A percentile compares a stretch with the other conserved stretches of the same genome.
These are phyloP conservation scores for Sceloporus tristichus DNA, from an alignment of 2,113 vertebrate species.

Conservation along the genomic window DNA sequence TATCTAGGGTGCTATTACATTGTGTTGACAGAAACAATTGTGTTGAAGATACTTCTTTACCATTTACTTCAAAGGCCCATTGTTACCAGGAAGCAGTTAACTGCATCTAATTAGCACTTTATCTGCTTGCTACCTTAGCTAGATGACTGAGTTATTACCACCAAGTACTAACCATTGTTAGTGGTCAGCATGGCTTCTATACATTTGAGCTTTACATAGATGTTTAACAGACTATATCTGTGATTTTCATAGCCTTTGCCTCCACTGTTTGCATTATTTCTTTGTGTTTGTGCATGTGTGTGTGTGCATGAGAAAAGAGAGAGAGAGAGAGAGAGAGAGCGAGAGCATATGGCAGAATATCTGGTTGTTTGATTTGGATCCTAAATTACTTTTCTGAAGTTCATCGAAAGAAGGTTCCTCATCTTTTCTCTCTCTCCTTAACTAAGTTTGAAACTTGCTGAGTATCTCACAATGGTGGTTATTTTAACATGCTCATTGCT, in stretches of 20 bases:
- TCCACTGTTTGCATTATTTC: not conserved
- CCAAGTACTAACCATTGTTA: slow-evolving; percentile 7
- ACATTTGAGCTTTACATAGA: not conserved
- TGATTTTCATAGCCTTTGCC: not conserved
- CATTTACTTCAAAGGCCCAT: not conserved
- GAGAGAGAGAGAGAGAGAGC: too few relatives aligned
- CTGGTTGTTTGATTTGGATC: not conserved
- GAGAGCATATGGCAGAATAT: not conserved
- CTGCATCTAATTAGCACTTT: slow-evolving; percentile 18
- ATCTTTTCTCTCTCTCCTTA: not conserved
- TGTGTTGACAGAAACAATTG: not conserved
- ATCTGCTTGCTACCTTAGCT: not conserved
- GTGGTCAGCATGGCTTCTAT: not conserved
- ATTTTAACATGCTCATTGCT: too few relatives aligned
- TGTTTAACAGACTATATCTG: not conserved
- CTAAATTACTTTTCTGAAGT: not conserved
- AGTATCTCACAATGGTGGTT: too few relatives aligned
- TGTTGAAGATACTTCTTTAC: slow-evolving; percentile 13
- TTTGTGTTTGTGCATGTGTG: too few relatives aligned
- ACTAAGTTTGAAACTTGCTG: not conserved
- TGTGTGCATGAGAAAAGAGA: too few relatives aligned
- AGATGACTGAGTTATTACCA: slow-evolving; percentile 4
- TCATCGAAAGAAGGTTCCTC: not conserved
- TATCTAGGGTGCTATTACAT: not conserved
- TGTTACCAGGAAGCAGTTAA: not conserved